phyloP scores from a whole-genome alignment of 1,140 invertebrate genomes.

The Drosophila melanica region DNA sequence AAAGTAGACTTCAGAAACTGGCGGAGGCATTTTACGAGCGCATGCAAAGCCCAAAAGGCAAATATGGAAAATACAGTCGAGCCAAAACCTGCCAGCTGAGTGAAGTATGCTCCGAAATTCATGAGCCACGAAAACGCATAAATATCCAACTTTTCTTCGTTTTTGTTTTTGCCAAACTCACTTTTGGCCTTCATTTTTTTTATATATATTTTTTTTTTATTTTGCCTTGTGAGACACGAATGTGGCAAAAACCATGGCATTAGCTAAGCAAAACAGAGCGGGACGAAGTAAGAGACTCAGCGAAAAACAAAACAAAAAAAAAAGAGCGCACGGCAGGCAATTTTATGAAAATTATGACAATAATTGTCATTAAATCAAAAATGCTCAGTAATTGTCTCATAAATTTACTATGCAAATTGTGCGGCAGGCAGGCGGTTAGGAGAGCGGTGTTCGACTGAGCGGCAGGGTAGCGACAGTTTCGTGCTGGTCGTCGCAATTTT shows the following conservation, averaged over 20 bases:
- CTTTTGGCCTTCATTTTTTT: conserved; percentile 11
- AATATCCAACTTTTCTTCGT: conserved; percentile 65
- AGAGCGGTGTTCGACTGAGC: neutral
- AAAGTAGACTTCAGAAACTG: conserved; percentile 40
- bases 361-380: conserved; percentile 83
- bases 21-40: conserved; percentile 52
- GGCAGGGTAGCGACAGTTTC: conserved; percentile 42
- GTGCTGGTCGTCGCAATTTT: conserved; percentile 76
- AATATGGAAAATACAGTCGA: conserved; percentile 33
- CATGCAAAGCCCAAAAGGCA: conserved; percentile 48
- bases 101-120: conserved; percentile 77
- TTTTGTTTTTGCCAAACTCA: conserved; percentile 13
- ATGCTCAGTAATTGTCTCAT: conserved; percentile 82
- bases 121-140: conserved; percentile 80
- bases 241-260: conserved; percentile 66
- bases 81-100: conserved; percentile 54
- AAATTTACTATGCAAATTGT: conserved; percentile 83
- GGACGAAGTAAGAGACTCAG: neutral
- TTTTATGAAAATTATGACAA: conserved; percentile 83
- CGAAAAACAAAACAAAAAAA: neutral
- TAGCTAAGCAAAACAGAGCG: conserved; percentile 52
- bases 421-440: conserved; percentile 33
- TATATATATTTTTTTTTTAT: neutral
- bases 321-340: conserved; percentile 59
- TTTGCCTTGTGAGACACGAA: conserved; percentile 57